Evolutionary conservation across 2,113 vertebrate genomes (phyloP), one percentile per base, ranked within the genome.

Genomic region (Coracopsis vasa): DNA sequence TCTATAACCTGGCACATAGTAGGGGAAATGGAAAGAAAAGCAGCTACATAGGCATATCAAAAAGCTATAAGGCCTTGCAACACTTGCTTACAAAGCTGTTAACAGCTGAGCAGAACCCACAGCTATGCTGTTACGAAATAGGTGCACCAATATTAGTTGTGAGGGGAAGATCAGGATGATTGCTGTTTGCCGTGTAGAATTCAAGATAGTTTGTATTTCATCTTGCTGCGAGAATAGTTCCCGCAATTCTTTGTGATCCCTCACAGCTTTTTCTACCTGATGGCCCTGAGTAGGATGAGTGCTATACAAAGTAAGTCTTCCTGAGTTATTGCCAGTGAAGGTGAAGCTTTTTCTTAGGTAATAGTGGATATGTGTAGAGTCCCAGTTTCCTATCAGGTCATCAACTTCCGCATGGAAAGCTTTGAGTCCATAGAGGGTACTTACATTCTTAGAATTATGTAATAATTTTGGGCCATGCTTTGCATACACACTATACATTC

Each of bases 1-100:
- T 94, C 61, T 95, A 86, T 84, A 94, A 95, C 77, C 93, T 95
- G 92, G 92, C 95, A 80, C 79, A 45, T 39, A 41, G 81, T 16
- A 80, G 90, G 75, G 94, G 91, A 96, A 97, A 77, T 88, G 84
- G 93, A 96, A 95, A 91, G 94, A 65, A 85, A 96, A 94, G 74
- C 81, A 94, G 85, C 93, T 90, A 77, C 85, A 64, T 15, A 90
- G 94, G 91, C 94, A 86, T 72, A 96, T 94, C 53, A 94, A 77
- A 92, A 90, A 97, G 90, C 78, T 60, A 16, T 62, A 45, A 91
- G 90, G 74, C 79, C 33, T 92, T 53, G 61, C 50, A 88, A 70
- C 50, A 18, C 71, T 92, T 93, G 94, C 94, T 96, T 90, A 80
- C 92, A 71, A 93, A 95, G 85, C 90, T 88, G 50, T 90, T 94